Evolutionary conservation across 2,797 vertebrate genomes (phyloP).

Genomic region (Linurgus olivaceus): DNA sequence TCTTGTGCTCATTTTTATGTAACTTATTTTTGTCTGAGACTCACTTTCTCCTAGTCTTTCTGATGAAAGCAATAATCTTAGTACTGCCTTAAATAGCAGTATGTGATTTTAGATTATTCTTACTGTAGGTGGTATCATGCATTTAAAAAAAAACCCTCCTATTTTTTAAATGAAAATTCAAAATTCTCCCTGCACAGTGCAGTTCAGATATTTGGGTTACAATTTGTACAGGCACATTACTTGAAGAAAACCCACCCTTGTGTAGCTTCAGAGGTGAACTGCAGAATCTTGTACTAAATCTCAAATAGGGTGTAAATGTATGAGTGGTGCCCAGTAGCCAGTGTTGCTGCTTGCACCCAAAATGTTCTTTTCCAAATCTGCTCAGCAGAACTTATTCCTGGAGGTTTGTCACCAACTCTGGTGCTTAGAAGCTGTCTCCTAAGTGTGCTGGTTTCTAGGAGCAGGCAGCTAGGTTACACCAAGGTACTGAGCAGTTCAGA

Average conservation of each 20-base stretch:
- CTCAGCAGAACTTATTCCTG: background rate
- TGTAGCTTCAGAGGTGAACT: background rate
- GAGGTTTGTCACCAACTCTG: background rate
- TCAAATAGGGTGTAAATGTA: background rate
- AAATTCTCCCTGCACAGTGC: background rate
- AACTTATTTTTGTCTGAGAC: background rate
- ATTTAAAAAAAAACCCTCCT: background rate
- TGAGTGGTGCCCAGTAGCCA: accelerated
- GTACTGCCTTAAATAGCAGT: background rate
- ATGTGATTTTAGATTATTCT: background rate
- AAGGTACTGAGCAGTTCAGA: background rate
- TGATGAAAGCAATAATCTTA: background rate
- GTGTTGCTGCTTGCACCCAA: background rate
- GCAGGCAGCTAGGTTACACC: background rate
- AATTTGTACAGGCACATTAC: background rate
- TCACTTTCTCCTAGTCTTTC: background rate
- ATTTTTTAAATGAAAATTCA: background rate
- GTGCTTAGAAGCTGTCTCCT: background rate
- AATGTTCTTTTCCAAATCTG: background rate
- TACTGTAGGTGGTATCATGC: background rate
- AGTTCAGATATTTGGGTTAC: background rate
- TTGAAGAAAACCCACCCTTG: background rate
- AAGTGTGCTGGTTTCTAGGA: background rate
- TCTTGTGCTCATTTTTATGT: background rate
- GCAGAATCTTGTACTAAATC: background rate